A percentile compares a stretch with the other conserved stretches of the same genome.
These are phyloP conservation scores for Periplaneta americana DNA, from an alignment of 1,140 invertebrate species.

Conservation along the genomic window DNA sequence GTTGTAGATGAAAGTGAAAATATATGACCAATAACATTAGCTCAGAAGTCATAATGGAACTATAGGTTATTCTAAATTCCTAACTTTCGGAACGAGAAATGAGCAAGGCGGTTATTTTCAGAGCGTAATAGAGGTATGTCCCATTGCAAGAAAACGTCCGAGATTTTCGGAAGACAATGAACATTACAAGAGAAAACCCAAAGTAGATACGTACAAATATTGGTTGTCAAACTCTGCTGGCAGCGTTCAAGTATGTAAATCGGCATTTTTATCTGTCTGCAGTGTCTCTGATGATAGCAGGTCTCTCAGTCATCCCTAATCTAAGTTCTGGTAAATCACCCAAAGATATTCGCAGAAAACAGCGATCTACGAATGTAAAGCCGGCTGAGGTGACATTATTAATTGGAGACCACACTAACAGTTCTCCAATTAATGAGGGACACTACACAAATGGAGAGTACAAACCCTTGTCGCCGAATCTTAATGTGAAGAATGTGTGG, in stretches of 20 bases:
- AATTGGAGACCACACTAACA: not conserved
- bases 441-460: conserved; percentile 1
- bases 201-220: not conserved
- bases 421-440: not conserved
- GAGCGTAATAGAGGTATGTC: too few species aligned
- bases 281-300: not conserved
- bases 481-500: not conserved
- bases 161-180: too few species aligned
- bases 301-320: not conserved
- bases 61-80: too few species aligned
- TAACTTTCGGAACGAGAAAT: too few species aligned
- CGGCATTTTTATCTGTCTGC: too few species aligned
- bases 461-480: not conserved
- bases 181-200: too few species aligned
- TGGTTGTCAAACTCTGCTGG: not conserved
- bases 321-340: not conserved
- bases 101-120: too few species aligned
- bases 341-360: not conserved
- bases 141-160: not conserved
- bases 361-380: not conserved
- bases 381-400: not conserved
- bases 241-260: not conserved
- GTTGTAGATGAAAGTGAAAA: too few species aligned
- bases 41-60: not conserved
- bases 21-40: not conserved